Evolutionary conservation across 2,113 vertebrate species (phyloP).

Genomic region (Dipodomys ordii): DNA sequence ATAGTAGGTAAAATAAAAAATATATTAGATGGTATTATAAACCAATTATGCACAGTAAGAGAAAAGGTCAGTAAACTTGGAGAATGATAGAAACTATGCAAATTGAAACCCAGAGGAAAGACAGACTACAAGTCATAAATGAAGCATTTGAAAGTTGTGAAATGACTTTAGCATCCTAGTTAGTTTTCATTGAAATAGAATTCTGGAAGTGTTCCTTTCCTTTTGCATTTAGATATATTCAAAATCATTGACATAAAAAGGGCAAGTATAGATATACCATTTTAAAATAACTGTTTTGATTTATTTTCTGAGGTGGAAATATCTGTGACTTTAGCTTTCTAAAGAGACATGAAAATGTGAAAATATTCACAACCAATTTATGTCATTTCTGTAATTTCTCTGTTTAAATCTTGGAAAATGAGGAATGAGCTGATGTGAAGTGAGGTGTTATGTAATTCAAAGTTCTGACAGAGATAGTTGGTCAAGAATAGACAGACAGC

Average conservation of each 20-base stretch:
- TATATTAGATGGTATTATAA: not conserved
- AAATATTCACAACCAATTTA: not conserved
- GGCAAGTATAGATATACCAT: not conserved
- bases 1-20: not conserved
- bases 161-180: not conserved
- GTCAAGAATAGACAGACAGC: not conserved
- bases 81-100: not conserved
- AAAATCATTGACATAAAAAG: not conserved
- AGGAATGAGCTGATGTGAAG: not conserved
- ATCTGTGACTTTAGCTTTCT: not conserved
- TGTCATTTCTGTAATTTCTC: not conserved
- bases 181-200: not conserved
- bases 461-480: not conserved
- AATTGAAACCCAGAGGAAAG: not conserved
- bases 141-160: not conserved
- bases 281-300: constrained; percentile 27
- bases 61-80: not conserved
- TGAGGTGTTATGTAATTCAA: not conserved
- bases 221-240: constrained; percentile 7
- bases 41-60: not conserved
- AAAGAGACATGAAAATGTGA: not conserved
- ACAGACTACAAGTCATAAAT: not conserved
- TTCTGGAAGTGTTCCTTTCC: not conserved
- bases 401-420: not conserved
- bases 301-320: not conserved